Evolutionary conservation across 1,140 invertebrate species (phyloP).

Genomic region (Idris sp.): DNA sequence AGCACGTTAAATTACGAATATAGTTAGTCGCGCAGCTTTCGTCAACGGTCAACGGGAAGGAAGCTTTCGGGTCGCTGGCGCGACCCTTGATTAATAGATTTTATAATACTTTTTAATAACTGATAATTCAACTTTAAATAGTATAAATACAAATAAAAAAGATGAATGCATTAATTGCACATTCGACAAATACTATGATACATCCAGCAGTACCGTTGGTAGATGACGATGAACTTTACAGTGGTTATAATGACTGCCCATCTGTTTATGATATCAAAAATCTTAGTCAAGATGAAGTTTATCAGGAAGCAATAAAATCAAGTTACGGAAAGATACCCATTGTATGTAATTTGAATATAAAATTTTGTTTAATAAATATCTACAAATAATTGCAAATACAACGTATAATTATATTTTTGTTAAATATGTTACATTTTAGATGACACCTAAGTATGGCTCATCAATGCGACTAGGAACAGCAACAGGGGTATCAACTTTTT

Average conservation of each 20-base stretch:
- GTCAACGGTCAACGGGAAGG: no score
- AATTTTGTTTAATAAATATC: background rate
- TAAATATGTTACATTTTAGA: constrained; percentile 60
- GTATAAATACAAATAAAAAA: no score
- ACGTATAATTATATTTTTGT: no score
- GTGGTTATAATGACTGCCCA: constrained; percentile 84
- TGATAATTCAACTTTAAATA: no score
- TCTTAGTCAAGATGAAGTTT: constrained; percentile 82
- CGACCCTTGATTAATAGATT: no score
- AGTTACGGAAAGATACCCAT: constrained; percentile 82
- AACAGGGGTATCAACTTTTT: constrained; percentile 73
- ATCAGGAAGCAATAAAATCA: constrained; percentile 81
- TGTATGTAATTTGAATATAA: constrained; percentile 67
- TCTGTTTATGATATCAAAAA: constrained; percentile 82
- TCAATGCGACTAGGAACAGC: constrained; percentile 79
- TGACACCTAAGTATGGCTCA: constrained; percentile 75
- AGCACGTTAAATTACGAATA: no score
- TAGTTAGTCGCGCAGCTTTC: no score
- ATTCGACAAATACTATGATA: constrained; percentile 23
- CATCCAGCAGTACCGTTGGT: constrained; percentile 15
- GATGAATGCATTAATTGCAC: constrained; percentile 28
- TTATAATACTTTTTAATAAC: no score
- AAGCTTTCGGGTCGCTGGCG: no score
- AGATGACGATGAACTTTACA: constrained; percentile 80
- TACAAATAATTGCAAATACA: no score